Conservation (phyloP, 1,140 invertebrate species). For the Meloidogyne floridensis region DNA sequence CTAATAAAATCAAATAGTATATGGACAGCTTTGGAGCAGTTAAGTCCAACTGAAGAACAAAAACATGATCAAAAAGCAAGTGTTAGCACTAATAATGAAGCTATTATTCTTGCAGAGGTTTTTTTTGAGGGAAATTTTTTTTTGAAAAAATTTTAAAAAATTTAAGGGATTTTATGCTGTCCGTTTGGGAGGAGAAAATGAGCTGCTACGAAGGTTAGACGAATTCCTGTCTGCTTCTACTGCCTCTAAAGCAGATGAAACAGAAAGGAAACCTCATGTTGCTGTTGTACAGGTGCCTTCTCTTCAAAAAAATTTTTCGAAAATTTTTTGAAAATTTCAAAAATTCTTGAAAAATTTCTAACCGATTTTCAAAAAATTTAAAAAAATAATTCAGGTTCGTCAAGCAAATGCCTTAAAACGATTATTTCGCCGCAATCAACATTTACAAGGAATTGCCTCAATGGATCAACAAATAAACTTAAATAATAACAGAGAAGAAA, state of each 20-base stretch:
- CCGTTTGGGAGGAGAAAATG: conserved; percentile 26
- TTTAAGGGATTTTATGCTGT: conserved; percentile 31
- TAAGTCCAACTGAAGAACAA: neutral
- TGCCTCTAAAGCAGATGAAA: neutral
- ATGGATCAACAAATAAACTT: conserved; percentile 4
- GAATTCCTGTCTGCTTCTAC: conserved; percentile 8
- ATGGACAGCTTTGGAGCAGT: conserved; percentile 23
- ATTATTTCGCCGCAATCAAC: conserved; percentile 12
- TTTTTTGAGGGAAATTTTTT: neutral
- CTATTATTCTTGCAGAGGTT: conserved; percentile 14
- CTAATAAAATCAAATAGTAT: conserved; percentile 20
- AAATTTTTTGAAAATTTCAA: neutral
- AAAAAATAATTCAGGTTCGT: conserved; percentile 5
- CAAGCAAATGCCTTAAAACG: neutral
- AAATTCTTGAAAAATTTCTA: too few relatives aligned
- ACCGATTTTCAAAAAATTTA: neutral
- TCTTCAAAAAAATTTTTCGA: neutral
- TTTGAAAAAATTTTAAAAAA: neutral
- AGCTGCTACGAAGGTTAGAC: conserved; percentile 10
- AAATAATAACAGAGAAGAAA: neutral
- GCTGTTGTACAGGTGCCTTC: conserved; percentile 24
- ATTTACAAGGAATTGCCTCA: conserved; percentile 12
- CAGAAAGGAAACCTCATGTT: neutral
- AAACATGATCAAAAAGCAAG: neutral
- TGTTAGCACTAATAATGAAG: conserved; percentile 9